A percentile compares a stretch with the other conserved stretches of the same genome.
Conservation (phyloP, 2,113 vertebrate genomes). For the Urocynchramus pylzowi region DNA sequence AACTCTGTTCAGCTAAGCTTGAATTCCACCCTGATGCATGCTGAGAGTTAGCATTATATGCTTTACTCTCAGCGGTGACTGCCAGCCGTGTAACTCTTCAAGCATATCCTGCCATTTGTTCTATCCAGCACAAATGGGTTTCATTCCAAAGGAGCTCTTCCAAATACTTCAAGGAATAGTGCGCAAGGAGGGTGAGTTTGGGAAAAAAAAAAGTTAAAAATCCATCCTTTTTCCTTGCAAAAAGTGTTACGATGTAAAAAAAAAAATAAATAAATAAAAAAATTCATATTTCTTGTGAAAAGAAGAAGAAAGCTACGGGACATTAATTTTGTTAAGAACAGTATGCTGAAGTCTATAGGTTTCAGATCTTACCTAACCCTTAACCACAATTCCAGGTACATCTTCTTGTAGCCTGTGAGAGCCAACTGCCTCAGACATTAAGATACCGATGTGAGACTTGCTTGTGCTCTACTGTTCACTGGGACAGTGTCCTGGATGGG, state of each 20-base stretch:
- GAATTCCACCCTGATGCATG: conserved; percentile 1
- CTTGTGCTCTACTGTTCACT: not conserved
- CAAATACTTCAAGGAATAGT: not conserved
- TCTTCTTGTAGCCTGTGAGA: not conserved
- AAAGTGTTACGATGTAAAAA: not conserved
- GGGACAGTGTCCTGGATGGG: not conserved
- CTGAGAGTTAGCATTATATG: conserved; percentile 19
- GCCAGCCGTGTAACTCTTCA: not conserved
- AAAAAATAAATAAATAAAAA: not conserved
- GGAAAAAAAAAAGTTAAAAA: not conserved
- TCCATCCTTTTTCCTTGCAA: not conserved
- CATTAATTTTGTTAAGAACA: not conserved
- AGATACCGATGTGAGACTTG: accelerated
- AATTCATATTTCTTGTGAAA: not conserved
- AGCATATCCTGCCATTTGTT: conserved; percentile 19
- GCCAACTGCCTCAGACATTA: not conserved
- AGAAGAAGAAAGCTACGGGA: not conserved
- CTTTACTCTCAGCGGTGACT: conserved; percentile 14
- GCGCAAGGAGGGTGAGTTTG: not conserved
- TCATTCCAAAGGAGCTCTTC: not conserved
- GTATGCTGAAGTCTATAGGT: not conserved
- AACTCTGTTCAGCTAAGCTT: conserved; percentile 40
- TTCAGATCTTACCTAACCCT: not conserved
- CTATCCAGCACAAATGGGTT: not conserved
- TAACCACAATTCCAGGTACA: not conserved